Evolutionary conservation across 2,113 vertebrate species (phyloP).

Genomic region (Galemys pyrenaicus): DNA sequence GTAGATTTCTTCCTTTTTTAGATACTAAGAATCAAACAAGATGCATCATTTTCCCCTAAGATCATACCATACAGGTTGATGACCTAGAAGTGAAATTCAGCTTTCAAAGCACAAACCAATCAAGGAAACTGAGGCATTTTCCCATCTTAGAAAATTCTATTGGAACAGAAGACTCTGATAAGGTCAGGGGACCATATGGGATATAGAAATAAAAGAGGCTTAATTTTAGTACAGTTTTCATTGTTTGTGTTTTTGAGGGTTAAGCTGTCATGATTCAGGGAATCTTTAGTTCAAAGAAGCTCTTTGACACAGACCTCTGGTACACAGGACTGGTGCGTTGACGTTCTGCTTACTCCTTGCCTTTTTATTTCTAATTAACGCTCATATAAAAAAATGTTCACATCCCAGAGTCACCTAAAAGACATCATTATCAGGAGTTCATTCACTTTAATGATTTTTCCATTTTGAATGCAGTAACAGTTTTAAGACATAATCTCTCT

Average conservation of each 20-base stretch:
- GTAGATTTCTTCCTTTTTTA: conserved; percentile 15
- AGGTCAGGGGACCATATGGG: neutral
- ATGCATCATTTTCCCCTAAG: neutral
- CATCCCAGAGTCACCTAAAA: conserved; percentile 14
- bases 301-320: neutral
- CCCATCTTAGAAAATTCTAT: neutral
- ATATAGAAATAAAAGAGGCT: neutral
- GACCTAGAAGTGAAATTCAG: neutral
- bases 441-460: conserved; percentile 1
- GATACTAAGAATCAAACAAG: conserved; percentile 28
- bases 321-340: neutral
- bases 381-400: neutral
- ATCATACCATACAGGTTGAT: neutral
- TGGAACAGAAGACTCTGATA: neutral
- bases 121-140: neutral
- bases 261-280: neutral
- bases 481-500: conserved; percentile 35
- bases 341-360: neutral
- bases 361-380: conserved; percentile 23
- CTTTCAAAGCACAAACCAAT: neutral
- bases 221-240: neutral
- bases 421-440: neutral
- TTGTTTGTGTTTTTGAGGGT: neutral
- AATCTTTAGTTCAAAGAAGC: neutral
- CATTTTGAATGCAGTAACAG: neutral